phyloP scores from a whole-genome alignment of 2,888 invertebrate species.

The Apamea crenata region DNA sequence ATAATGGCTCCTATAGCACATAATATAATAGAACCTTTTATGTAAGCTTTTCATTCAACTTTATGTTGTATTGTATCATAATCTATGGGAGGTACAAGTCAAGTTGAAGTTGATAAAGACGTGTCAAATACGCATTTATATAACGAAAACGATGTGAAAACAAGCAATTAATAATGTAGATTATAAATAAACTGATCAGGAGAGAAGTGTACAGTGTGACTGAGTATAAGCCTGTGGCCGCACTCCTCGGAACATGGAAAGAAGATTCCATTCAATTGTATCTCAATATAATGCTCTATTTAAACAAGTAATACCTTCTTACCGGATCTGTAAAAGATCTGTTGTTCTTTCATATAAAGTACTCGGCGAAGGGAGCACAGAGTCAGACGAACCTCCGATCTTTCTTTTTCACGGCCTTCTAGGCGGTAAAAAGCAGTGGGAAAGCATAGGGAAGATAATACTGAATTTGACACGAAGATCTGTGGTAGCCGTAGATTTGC shows the following conservation, averaged over 20 bases:
- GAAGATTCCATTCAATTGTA: slow-evolving; percentile 36
- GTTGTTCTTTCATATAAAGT: slow-evolving; percentile 81
- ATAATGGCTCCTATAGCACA: no score
- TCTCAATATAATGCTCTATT: slow-evolving; percentile 28
- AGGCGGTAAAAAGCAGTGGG: slow-evolving; percentile 97
- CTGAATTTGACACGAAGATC: slow-evolving; percentile 92
- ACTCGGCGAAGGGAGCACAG: slow-evolving; percentile 71
- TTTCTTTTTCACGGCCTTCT: slow-evolving; percentile 95
- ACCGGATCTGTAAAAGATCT: slow-evolving; percentile 62
- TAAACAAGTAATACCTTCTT: slow-evolving; percentile 31
- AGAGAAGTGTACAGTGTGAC: neutral
- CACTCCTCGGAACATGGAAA: slow-evolving; percentile 39
- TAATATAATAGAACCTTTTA: neutral
- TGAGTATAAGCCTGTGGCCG: neutral
- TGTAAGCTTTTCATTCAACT: neutral
- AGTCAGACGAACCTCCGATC: slow-evolving; percentile 75
- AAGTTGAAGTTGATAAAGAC: slow-evolving; percentile 20
- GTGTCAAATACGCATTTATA: slow-evolving; percentile 13
- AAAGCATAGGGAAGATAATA: slow-evolving; percentile 93
- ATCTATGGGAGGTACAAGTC: slow-evolving; percentile 10
- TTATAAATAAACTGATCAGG: neutral
- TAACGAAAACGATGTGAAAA: neutral
- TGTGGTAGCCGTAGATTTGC: slow-evolving; percentile 95
- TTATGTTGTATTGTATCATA: neutral
- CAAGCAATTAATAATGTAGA: neutral